phyloP scores from a whole-genome alignment of 2,113 vertebrate species.

The Scophthalmus maximus region DNA sequence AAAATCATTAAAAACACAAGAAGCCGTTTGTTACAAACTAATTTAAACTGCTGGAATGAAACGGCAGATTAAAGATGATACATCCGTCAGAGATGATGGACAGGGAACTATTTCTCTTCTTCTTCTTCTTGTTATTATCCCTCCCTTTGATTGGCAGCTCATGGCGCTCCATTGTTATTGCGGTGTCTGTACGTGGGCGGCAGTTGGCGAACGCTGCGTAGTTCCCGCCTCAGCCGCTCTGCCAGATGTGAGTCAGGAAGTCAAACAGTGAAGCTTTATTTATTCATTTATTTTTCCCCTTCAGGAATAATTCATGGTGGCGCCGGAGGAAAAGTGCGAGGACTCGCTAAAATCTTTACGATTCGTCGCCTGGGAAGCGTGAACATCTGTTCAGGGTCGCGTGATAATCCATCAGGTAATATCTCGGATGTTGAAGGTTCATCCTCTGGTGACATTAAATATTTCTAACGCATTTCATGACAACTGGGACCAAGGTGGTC shows the following conservation, averaged over 20 bases:
- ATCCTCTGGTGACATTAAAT: too few species aligned
- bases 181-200: constrained; percentile 30
- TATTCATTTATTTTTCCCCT: too few species aligned
- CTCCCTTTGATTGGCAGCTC: constrained; percentile 26
- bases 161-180: constrained; percentile 8
- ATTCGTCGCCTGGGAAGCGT: too few species aligned
- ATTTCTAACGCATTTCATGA: too few species aligned
- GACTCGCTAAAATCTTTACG: too few species aligned
- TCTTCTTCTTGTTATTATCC: neutral
- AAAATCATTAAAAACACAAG: constrained; percentile 14
- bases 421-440: too few species aligned
- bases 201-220: constrained; percentile 17
- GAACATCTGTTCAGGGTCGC: too few species aligned
- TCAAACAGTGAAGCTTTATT: constrained; percentile 9
- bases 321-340: too few species aligned
- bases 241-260: constrained; percentile 25
- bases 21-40: constrained; percentile 4
- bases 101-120: neutral
- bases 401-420: too few species aligned
- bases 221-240: constrained; percentile 37
- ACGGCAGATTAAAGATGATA: neutral
- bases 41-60: constrained; percentile 4
- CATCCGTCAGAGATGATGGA: neutral
- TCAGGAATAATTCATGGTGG: too few species aligned
- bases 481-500: too few species aligned